Percentiles rank a stretch among this genome's conserved stretches.
Conservation (phyloP, 2,797 vertebrate genomes). For the Alectoris magna region DNA sequence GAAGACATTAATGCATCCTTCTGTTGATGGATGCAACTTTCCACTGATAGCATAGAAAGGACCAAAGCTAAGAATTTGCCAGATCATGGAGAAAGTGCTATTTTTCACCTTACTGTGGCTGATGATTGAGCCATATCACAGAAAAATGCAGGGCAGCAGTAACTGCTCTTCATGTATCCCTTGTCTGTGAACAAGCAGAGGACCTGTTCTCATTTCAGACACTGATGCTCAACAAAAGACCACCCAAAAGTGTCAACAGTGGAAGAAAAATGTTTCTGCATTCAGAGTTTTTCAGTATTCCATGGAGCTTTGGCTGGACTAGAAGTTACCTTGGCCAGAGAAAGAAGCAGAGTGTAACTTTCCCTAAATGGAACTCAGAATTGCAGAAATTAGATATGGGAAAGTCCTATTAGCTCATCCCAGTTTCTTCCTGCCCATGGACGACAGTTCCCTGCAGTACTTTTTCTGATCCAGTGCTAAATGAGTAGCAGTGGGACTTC, state of each 20-base stretch:
- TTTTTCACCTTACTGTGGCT: background rate
- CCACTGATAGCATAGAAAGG: background rate
- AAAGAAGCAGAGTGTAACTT: background rate
- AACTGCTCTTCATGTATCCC: background rate
- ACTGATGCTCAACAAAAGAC: background rate
- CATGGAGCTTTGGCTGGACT: background rate
- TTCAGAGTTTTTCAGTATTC: background rate
- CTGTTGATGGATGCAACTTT: background rate
- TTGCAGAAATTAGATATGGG: slow-evolving; percentile 33
- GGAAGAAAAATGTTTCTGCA: background rate
- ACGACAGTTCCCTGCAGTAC: background rate
- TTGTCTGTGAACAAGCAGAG: background rate
- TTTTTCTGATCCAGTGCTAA: background rate
- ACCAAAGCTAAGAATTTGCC: background rate
- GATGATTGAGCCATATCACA: background rate
- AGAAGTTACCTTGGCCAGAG: background rate
- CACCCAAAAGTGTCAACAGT: background rate
- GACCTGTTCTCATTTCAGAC: background rate
- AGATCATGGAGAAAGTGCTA: background rate
- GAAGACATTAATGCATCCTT: background rate
- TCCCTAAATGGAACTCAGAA: slow-evolving; percentile 10
- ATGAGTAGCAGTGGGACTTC: background rate
- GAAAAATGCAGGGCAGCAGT: background rate
- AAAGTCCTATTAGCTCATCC: slow-evolving; percentile 61
- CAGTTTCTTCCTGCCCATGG: background rate